Base-by-base conservation (phyloP, 2,797 vertebrate species). In the Argentina silus region DNA sequence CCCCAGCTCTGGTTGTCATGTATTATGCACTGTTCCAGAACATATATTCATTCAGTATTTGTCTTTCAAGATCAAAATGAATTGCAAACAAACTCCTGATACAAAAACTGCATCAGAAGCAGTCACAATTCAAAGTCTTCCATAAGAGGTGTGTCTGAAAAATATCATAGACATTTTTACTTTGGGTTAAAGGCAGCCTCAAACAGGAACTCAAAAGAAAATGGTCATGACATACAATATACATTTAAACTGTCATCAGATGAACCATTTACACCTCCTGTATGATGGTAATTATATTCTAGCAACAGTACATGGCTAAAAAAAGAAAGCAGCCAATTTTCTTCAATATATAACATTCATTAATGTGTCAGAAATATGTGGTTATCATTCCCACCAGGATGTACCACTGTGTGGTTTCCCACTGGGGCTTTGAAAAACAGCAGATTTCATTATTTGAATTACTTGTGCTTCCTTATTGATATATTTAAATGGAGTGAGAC, bases 1-100 rank as follows among this genome's bases (percentile, higher is more conserved):
- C 65, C 23, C 53, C 61, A 51, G 45, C 73, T 61, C 6, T 59
- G 78, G 72, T 76, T 44, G 15, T 77, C 67, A 80, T 83, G 67
- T 42, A 83, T 83, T 78, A 85, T 81, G 74, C 76, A 81, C 67
- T 42, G 21, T 60, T 77, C 43, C 51, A n/a, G 71, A 76, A 67
- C 67, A 78, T 74, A 74, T 74, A 80, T 84, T 84, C 74, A 80
- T 82, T 83, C 70, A 78, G 79, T 79, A 78, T 78, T 74, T 79
- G 67, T 76, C 69, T 80, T 75, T 68, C 55, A 81, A 79, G 78
- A 81, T 78, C 71, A 80, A 73, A 80, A 77, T 77, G 72, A 80
- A 83, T 77, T 45, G 14, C 48, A 76, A 74, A 77, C 61, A 71
- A 79, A 45, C 23, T 66, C 48, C 23, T 15, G 19, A 36, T 67